Percentiles rank a stretch among this genome's conserved stretches.
These are phyloP conservation scores for Deilephila porcellus DNA, from an alignment of 2,888 invertebrate species.

Conservation along the genomic window DNA sequence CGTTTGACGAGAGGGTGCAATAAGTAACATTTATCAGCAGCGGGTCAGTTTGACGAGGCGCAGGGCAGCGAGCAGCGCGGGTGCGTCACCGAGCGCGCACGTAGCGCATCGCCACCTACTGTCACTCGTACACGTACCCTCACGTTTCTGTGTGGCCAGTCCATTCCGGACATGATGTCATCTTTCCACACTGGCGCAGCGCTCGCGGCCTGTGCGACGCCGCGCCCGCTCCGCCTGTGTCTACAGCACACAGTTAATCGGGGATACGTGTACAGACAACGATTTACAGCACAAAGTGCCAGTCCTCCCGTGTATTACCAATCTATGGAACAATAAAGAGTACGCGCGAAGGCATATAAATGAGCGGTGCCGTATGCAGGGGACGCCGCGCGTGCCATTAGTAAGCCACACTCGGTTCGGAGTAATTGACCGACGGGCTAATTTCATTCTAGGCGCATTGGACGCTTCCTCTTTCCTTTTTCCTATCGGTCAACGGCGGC, in stretches of 20 bases:
- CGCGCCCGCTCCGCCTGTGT: slow-evolving; percentile 61
- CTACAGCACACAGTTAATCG: slow-evolving; percentile 79
- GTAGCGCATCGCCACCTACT: slow-evolving; percentile 34
- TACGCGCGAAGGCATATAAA: slow-evolving; percentile 76
- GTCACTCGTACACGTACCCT: slow-evolving; percentile 67
- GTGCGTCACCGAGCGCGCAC: slow-evolving; percentile 30
- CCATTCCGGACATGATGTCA: slow-evolving; percentile 81
- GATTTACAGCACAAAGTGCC: slow-evolving; percentile 83
- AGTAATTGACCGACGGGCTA: slow-evolving; percentile 83
- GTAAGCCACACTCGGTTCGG: slow-evolving; percentile 75
- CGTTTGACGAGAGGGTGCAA: not conserved
- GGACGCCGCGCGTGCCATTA: slow-evolving; percentile 76
- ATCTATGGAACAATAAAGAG: slow-evolving; percentile 84
- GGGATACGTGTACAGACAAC: slow-evolving; percentile 81
- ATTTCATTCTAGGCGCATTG: slow-evolving; percentile 82
- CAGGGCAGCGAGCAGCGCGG: slow-evolving; percentile 24
- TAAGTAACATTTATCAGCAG: slow-evolving; percentile 33
- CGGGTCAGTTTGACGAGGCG: slow-evolving; percentile 38
- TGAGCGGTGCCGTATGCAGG: slow-evolving; percentile 78
- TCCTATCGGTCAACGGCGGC: slow-evolving; percentile 81
- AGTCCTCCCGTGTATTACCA: slow-evolving; percentile 84
- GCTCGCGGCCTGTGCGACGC: slow-evolving; percentile 74
- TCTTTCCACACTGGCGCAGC: slow-evolving; percentile 66
- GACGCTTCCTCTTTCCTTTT: slow-evolving; percentile 84
- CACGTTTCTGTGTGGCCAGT: slow-evolving; percentile 77